These are phyloP conservation scores for Phragmatobia fuliginosa DNA, from an alignment of 2,888 invertebrate species.

Conservation along the genomic window DNA sequence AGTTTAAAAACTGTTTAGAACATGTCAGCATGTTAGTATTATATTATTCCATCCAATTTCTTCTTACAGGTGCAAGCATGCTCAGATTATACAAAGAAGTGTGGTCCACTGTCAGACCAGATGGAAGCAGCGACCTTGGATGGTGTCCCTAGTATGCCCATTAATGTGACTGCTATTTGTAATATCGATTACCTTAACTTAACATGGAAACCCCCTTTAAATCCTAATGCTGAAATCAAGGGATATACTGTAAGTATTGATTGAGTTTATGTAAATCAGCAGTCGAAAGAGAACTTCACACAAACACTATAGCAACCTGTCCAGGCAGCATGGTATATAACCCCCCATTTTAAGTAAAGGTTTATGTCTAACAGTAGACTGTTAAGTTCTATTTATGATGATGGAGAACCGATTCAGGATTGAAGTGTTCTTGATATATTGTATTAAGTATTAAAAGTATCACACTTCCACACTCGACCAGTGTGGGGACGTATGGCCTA, in stretches of 20 bases:
- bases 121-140: slow-evolving; percentile 94
- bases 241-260: slow-evolving; percentile 89
- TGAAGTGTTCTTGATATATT: too few species aligned
- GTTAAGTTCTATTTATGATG: background rate
- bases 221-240: slow-evolving; percentile 92
- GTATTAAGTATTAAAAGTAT: too few species aligned
- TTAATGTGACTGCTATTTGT: slow-evolving; percentile 89
- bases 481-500: too few species aligned
- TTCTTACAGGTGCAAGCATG: slow-evolving; percentile 89
- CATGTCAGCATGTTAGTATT: background rate
- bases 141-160: slow-evolving; percentile 92
- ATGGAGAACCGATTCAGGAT: too few species aligned
- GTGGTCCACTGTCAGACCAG: slow-evolving; percentile 92
- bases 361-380: background rate
- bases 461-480: too few species aligned
- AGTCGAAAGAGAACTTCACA: background rate
- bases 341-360: background rate
- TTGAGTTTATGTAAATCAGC: background rate
- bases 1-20: background rate
- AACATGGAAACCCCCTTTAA: slow-evolving; percentile 90
- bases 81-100: slow-evolving; percentile 91
- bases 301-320: background rate
- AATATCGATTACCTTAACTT: slow-evolving; percentile 86
- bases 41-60: background rate
- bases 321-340: background rate